phyloP scores from a whole-genome alignment of 2,888 invertebrate species.

The Acanthococcus lagerstroemiae region DNA sequence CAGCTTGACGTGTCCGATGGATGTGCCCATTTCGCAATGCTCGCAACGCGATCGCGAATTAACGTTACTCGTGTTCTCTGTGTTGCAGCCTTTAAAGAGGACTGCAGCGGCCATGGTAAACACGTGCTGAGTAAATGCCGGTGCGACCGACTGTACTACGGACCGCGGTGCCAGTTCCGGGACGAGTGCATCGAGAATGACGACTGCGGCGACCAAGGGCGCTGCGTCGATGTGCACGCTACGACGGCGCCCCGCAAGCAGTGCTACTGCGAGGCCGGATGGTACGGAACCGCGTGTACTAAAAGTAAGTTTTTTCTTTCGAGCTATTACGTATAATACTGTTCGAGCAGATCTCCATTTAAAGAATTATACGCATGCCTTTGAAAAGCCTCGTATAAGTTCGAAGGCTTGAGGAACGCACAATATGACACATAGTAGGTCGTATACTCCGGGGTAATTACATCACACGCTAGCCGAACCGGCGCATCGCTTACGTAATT shows the following conservation, averaged over 20 bases:
- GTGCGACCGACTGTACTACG: conserved; percentile 70
- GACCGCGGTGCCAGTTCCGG: conserved; percentile 71
- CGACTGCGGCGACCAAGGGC: conserved; percentile 78
- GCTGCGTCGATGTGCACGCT: conserved; percentile 70
- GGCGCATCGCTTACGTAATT: background rate
- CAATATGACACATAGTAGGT: background rate
- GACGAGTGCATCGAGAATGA: conserved; percentile 77
- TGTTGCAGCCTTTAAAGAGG: conserved; percentile 57
- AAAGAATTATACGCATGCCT: too few species aligned
- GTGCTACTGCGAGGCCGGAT: conserved; percentile 85
- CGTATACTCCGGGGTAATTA: conserved; percentile 1
- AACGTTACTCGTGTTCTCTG: background rate
- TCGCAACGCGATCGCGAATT: too few species aligned
- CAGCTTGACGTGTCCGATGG: too few species aligned
- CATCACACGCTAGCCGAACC: background rate
- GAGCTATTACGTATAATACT: background rate
- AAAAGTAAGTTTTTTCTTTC: conserved; percentile 60
- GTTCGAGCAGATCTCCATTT: too few species aligned
- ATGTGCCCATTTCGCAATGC: too few species aligned
- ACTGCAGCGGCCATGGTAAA: conserved; percentile 75
- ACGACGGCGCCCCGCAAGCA: conserved; percentile 70
- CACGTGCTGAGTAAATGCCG: conserved; percentile 67
- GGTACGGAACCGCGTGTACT: conserved; percentile 73
- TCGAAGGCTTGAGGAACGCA: too few species aligned
- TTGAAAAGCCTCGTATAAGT: too few species aligned